Base-by-base conservation (phyloP, 2,888 invertebrate genomes). In the Ormyrus rosae region DNA sequence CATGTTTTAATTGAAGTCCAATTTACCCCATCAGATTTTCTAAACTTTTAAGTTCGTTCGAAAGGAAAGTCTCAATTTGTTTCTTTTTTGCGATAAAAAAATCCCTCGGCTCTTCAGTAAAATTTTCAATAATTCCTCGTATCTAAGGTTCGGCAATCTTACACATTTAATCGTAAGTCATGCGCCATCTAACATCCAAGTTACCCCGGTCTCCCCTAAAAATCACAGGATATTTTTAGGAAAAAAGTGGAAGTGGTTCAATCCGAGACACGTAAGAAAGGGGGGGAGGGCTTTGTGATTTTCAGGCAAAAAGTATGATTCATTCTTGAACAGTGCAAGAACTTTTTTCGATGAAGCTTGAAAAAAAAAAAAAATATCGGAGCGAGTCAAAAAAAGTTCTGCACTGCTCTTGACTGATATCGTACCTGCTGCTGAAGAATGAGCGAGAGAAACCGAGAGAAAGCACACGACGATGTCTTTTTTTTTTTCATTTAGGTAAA, bases 271-370 rank as follows among this genome's bases (percentile, higher is more conserved):
- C 63, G 69, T 65, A 50, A 58, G 63, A 61, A 67, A 63, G 56
- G n/a, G 13, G 56, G 63, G 65, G 11, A 45, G 67, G 64, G 61
- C 65, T 79, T 80, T 80, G 60, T 78, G 69, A 78, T 83, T 83
- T 81, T 79, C 82, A 83, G 83, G 82, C 82, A 80, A 80, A 77
- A 80, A 83, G 76, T 79, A 83, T 64, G 79, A 76, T 68, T 79
- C 70, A 74, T 61, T 81, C 71, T 79, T 70, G 70, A 11, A 58
- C 81, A 75, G 75, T 53, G 65, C 55, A 55, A 56, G 53, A 78
- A 46, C 64, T 72, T 75, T 75, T 58, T 34, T 34, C 34, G 34
- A 34, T 34, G 34, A 34, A 34, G 34, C 34, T 34, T 34, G 3
- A 34, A 34, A 34, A 34, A 19, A 19, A 19, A 19, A 19, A 19